Percentiles rank a stretch among this genome's conserved stretches.
These are phyloP conservation scores for Spatulosminthurus flaviceps DNA, from an alignment of 2,888 invertebrate genomes.

Conservation along the genomic window DNA sequence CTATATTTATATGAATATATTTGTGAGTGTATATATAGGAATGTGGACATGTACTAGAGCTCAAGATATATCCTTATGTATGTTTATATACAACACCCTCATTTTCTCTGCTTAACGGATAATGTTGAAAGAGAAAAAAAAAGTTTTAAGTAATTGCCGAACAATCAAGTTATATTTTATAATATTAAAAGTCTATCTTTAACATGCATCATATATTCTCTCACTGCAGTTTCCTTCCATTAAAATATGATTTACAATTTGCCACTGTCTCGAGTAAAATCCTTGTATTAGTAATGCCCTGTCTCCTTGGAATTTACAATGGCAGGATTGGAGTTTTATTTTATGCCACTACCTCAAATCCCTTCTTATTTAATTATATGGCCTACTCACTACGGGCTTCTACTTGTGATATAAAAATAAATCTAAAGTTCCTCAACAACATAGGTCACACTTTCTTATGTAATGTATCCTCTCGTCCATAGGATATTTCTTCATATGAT, in stretches of 20 bases:
- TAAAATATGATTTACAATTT: slow-evolving; percentile 18
- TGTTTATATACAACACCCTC: neutral
- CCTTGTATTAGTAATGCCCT: neutral
- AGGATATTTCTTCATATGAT: too few species aligned
- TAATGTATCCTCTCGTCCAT: too few species aligned
- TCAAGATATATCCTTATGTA: neutral
- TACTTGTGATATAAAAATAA: too few species aligned
- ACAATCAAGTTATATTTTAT: slow-evolving; percentile 21
- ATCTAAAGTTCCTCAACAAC: too few species aligned
- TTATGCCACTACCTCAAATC: neutral
- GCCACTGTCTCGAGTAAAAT: slow-evolving; percentile 12
- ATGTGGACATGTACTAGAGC: neutral
- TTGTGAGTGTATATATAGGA: neutral
- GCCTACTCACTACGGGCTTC: neutral
- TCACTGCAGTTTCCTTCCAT: slow-evolving; percentile 3
- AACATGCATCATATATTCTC: neutral
- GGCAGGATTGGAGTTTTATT: neutral
- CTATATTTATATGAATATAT: neutral
- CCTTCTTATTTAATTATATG: neutral
- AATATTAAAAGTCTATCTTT: slow-evolving; percentile 30
- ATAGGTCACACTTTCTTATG: too few species aligned
- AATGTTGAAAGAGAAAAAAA: slow-evolving; percentile 2
- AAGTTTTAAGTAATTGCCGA: slow-evolving; percentile 19
- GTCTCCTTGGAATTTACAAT: neutral
- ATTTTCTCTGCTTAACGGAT: neutral